Evolutionary conservation across 2,888 invertebrate species (phyloP).

Genomic region (Arrhopalites spinosus): DNA sequence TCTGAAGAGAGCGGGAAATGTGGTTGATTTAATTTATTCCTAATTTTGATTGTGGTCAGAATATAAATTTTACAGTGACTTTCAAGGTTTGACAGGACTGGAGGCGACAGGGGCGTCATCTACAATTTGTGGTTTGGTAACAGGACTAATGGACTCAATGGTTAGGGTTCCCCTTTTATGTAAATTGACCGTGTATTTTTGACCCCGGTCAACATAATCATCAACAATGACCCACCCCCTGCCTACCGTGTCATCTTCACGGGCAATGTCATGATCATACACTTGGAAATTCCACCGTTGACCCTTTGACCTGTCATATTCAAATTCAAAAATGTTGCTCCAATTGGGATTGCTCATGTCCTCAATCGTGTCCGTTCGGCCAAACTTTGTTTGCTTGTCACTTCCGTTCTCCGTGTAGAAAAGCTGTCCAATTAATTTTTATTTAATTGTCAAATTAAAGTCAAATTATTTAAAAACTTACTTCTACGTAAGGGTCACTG

Average conservation of each 20-base stretch:
- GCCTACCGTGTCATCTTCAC: slow-evolving; percentile 53
- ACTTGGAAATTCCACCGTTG: slow-evolving; percentile 54
- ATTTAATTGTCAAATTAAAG: too few relatives aligned
- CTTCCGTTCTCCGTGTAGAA: slow-evolving; percentile 44
- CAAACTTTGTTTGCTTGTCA: slow-evolving; percentile 41
- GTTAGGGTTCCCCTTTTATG: slow-evolving; percentile 47
- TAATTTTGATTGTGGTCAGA: too few relatives aligned
- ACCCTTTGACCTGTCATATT: slow-evolving; percentile 44
- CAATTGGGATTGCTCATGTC: slow-evolving; percentile 52
- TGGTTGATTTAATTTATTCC: too few relatives aligned
- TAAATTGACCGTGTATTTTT: slow-evolving; percentile 48
- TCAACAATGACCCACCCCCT: slow-evolving; percentile 49
- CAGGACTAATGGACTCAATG: too few relatives aligned
- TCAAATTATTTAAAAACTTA: background rate
- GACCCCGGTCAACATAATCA: slow-evolving; percentile 53
- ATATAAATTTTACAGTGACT: too few relatives aligned
- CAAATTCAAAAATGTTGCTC: slow-evolving; percentile 48
- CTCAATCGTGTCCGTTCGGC: slow-evolving; percentile 45
- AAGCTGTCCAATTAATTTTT: too few relatives aligned
- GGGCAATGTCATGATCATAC: slow-evolving; percentile 50
- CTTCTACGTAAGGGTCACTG: slow-evolving; percentile 48
- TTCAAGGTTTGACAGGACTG: too few relatives aligned
- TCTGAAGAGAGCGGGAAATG: too few relatives aligned
- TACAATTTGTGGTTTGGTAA: too few relatives aligned
- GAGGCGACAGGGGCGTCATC: too few relatives aligned